A percentile compares a stretch with the other conserved stretches of the same genome.
Evolutionary conservation across 2,113 vertebrate genomes (phyloP).

Genomic region (Rhombomys opimus): DNA sequence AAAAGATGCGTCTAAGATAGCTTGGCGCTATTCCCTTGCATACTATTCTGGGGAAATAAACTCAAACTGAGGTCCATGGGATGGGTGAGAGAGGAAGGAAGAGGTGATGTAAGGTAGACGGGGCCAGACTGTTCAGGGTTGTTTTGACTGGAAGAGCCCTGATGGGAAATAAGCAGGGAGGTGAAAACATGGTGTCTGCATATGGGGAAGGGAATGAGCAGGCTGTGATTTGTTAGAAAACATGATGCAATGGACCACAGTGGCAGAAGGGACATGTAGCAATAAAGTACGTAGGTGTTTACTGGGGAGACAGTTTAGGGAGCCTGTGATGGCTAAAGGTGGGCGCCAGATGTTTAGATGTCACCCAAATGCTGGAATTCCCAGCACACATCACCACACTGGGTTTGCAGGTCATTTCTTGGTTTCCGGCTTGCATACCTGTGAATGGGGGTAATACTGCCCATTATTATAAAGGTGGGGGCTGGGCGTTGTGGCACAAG

Average conservation of each 20-base stretch:
- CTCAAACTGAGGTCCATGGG: neutral
- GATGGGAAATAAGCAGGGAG: neutral
- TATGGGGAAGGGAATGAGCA: accelerated
- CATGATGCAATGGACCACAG: too few relatives aligned
- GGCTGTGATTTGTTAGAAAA: neutral
- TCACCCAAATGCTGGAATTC: neutral
- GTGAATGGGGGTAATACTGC: neutral
- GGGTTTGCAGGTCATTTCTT: neutral
- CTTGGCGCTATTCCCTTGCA: neutral
- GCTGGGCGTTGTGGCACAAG: neutral
- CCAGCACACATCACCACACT: neutral
- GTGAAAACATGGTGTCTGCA: accelerated
- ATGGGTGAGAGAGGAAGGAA: neutral
- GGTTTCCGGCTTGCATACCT: neutral
- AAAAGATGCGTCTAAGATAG: neutral
- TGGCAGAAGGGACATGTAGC: neutral
- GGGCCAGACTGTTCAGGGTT: neutral
- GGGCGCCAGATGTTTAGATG: too few relatives aligned
- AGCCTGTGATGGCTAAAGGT: neutral
- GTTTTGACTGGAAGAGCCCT: neutral
- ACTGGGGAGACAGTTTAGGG: neutral
- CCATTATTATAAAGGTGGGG: too few relatives aligned
- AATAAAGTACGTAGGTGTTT: neutral
- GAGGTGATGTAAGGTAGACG: neutral
- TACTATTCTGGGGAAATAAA: neutral